Conservation (phyloP, 2,797 vertebrate genomes). For the Cynodonichthys magdalenae region DNA sequence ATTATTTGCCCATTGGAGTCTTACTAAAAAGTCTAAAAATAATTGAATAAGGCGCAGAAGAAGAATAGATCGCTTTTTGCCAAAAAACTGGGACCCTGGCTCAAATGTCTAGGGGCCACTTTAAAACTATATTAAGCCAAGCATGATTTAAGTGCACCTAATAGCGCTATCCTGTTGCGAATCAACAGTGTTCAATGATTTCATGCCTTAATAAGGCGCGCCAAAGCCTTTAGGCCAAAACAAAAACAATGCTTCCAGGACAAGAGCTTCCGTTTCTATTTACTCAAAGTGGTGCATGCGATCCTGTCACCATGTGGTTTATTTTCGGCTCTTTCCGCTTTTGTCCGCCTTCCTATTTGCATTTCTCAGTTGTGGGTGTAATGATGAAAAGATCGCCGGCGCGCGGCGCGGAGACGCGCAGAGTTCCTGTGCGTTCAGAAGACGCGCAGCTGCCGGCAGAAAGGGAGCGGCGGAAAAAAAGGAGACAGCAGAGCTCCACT, state of each 20-base stretch:
- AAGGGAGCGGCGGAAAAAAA: conserved; percentile 62
- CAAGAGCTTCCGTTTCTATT: not conserved
- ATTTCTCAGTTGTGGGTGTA: conserved; percentile 76
- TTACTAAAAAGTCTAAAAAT: no score
- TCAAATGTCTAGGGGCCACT: not conserved
- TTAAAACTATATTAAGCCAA: not conserved
- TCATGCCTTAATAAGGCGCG: not conserved
- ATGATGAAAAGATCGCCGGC: conserved; percentile 67
- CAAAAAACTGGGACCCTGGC: no score
- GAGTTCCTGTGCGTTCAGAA: conserved; percentile 78
- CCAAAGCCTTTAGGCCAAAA: not conserved
- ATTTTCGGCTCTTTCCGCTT: conserved; percentile 64
- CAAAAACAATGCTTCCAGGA: no score
- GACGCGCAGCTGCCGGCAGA: conserved; percentile 77
- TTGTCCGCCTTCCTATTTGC: conserved; percentile 69
- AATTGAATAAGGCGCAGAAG: no score
- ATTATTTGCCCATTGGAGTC: no score
- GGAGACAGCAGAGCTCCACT: conserved; percentile 50
- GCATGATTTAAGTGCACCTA: not conserved
- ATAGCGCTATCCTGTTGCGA: not conserved
- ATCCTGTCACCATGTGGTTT: conserved; percentile 18
- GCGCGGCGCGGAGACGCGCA: conserved; percentile 70
- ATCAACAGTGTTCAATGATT: not conserved
- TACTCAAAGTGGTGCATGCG: not conserved
- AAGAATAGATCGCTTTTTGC: no score